Evolutionary conservation across 2,113 vertebrate species (phyloP), one percentile per base, ranked within the genome.

Genomic region (Triplophysa siluroides): DNA sequence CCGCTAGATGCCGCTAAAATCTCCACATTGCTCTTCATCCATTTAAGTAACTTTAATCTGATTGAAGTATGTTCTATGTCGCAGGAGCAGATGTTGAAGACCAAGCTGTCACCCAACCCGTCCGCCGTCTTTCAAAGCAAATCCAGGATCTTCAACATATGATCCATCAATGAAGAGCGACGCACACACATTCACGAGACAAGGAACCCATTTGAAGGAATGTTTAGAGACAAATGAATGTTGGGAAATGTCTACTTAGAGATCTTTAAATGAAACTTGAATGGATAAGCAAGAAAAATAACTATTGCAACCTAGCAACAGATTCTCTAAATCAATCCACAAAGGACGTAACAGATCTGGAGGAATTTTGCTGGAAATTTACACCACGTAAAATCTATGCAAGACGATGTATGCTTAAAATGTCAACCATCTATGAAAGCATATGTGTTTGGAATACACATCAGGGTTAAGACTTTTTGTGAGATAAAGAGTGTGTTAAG

Each of bases 71-170:
- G 62, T 58, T 67, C 13, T 14, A 13, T 69, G 68, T 87, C 76
- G 45, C 85, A 98, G 96, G 95, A 95, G 67, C 94, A 95, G 67
- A 90, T 95, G 86, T 93, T 91, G 88, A 95, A 91, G 89, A 95
- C 92, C 85, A 97, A 95, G 87, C 92, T 94, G 78, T 88, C 96
- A 6, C 95, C 95, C 6, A 98, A 98, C 79, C 93, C 96, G 52
- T 98, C 96, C 19, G 97, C 97, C 2, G 92, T 98, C 86, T 98
- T 98, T 89, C 96, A 98, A 89, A 93, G 95, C 0, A 92, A 95
- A 0, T 92, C 93, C 1, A 91, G 92, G 87, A 94, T 95, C 88
- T 95, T 96, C 91, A 93, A 95, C 19, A 93, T 96, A 89, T 97
- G 93, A 98, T 45, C 1, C 50, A 78, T 2, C 68, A 33, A 29